Conservation (phyloP, 2,888 invertebrate genomes). For the Augiades crinisus region DNA sequence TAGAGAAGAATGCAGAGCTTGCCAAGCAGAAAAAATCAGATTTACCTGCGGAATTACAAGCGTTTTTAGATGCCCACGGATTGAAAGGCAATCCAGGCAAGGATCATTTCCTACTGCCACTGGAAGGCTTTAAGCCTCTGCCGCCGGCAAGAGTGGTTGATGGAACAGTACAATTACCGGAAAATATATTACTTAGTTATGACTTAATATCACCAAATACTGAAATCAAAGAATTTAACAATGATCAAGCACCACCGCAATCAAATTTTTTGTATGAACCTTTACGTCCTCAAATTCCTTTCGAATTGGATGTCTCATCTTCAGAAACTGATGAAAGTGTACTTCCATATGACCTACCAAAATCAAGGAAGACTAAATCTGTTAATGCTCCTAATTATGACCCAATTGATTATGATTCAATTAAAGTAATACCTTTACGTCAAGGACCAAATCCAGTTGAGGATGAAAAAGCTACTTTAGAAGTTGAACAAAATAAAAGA, state of each 20-base stretch:
- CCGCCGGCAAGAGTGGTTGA: slow-evolving; percentile 64
- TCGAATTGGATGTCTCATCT: slow-evolving; percentile 65
- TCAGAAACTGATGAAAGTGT: slow-evolving; percentile 57
- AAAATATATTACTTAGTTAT: slow-evolving; percentile 67
- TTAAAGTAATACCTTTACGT: slow-evolving; percentile 70
- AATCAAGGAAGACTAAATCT: slow-evolving; percentile 52
- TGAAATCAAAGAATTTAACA: slow-evolving; percentile 42
- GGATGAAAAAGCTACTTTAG: slow-evolving; percentile 43
- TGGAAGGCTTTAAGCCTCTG: slow-evolving; percentile 72
- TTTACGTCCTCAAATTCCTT: slow-evolving; percentile 58
- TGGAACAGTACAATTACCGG: slow-evolving; percentile 65
- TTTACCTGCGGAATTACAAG: slow-evolving; percentile 62
- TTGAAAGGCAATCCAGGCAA: slow-evolving; percentile 59
- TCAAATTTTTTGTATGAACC: slow-evolving; percentile 65
- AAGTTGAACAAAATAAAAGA: slow-evolving; percentile 59
- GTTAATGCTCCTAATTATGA: slow-evolving; percentile 48
- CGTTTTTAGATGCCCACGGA: slow-evolving; percentile 67
- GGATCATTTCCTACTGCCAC: slow-evolving; percentile 65
- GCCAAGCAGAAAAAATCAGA: slow-evolving; percentile 49
- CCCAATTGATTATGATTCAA: slow-evolving; percentile 66
- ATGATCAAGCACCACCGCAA: slow-evolving; percentile 41
- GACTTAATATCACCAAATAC: slow-evolving; percentile 55
- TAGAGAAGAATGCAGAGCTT: slow-evolving; percentile 44
- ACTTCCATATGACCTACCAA: slow-evolving; percentile 63
- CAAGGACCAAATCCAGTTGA: slow-evolving; percentile 60